Percentiles rank a stretch among this genome's conserved stretches.
Conservation (phyloP, 2,797 vertebrate genomes). For the Sciurus carolinensis region DNA sequence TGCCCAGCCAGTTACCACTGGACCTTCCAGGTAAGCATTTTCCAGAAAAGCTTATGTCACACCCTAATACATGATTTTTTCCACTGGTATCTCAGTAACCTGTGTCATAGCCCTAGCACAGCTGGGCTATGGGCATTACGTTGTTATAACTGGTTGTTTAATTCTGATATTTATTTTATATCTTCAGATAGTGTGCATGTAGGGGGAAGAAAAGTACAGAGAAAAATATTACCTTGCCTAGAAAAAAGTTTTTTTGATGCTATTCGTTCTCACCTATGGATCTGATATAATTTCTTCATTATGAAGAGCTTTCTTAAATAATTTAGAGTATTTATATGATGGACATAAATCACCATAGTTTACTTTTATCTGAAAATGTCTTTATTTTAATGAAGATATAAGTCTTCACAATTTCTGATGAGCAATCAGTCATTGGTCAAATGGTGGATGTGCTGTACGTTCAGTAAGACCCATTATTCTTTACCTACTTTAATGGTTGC, state of each 20-base stretch:
- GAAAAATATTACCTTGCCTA: too few relatives aligned
- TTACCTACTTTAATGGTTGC: not conserved
- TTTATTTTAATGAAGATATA: not conserved
- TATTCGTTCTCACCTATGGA: not conserved
- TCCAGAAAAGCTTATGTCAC: too few relatives aligned
- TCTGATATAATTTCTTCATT: not conserved
- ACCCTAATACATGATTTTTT: too few relatives aligned
- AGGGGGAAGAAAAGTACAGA: too few relatives aligned
- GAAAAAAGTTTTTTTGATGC: too few relatives aligned
- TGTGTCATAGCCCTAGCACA: too few relatives aligned
- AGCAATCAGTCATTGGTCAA: too few relatives aligned
- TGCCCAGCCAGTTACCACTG: too few relatives aligned
- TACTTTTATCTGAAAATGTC: not conserved
- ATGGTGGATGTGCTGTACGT: not conserved
- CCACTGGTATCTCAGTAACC: too few relatives aligned
- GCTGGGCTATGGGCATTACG: too few relatives aligned
- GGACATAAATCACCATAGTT: not conserved
- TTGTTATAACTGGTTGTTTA: not conserved
- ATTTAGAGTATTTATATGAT: not conserved
- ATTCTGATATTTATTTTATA: not conserved
- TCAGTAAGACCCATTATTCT: not conserved
- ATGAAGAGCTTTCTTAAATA: not conserved
- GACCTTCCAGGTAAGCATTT: too few relatives aligned
- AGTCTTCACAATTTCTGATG: not conserved
- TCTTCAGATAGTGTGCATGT: not conserved